A percentile compares a stretch with the other conserved stretches of the same genome.
phyloP scores from a whole-genome alignment of 1,140 invertebrate species.

The Bactericera cockerelli region DNA sequence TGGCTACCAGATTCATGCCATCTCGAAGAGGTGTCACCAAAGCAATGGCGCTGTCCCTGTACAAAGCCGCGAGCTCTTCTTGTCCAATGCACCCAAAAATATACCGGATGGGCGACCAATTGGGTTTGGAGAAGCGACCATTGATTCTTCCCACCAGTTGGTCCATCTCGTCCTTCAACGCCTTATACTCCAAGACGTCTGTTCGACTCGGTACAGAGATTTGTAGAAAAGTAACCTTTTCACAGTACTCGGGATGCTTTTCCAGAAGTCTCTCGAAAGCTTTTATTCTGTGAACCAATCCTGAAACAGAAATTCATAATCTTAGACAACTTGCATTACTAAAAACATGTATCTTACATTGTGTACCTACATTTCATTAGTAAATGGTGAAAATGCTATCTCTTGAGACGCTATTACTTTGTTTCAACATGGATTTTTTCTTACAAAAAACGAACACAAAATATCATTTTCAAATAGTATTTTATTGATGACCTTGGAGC shows the following conservation, averaged over 20 bases:
- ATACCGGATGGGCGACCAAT: constrained; percentile 81
- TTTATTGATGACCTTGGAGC: too few species aligned
- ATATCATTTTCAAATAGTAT: too few species aligned
- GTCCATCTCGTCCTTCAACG: constrained; percentile 80
- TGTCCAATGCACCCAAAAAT: constrained; percentile 79
- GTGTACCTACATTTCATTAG: too few species aligned
- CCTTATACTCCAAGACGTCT: constrained; percentile 79
- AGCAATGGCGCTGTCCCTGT: constrained; percentile 68
- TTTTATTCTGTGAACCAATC: constrained; percentile 64
- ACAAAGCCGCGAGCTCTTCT: constrained; percentile 68
- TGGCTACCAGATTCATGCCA: constrained; percentile 84
- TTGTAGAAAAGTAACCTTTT: constrained; percentile 61
- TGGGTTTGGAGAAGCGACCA: constrained; percentile 69
- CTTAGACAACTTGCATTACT: too few species aligned
- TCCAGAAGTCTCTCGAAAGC: constrained; percentile 71
- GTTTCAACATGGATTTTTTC: too few species aligned
- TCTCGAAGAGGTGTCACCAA: constrained; percentile 73
- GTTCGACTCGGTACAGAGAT: constrained; percentile 78
- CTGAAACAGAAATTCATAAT: too few species aligned
- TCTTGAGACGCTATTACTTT: too few species aligned
- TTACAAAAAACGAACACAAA: too few species aligned
- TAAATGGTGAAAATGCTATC: too few species aligned
- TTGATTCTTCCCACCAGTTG: constrained; percentile 76
- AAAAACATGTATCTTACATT: too few species aligned
- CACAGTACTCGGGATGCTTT: constrained; percentile 70